Evolutionary conservation across 1,140 invertebrate species (phyloP).

Genomic region (Hydropsyche tenuis): DNA sequence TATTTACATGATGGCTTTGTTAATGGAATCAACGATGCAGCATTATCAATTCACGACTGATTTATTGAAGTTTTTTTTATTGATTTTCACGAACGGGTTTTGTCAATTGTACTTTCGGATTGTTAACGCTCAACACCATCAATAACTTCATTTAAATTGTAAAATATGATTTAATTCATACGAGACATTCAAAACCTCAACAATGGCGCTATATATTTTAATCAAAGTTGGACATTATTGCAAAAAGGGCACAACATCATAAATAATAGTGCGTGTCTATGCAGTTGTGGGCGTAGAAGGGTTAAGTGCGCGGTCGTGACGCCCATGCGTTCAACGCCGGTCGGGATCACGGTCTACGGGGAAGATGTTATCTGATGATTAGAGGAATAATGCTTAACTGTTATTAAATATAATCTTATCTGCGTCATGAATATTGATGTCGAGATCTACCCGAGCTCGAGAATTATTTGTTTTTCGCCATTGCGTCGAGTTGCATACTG

Average conservation of each 20-base stretch:
- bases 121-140: too few species aligned
- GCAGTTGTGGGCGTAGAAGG: slow-evolving; percentile 6
- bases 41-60: too few species aligned
- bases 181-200: too few species aligned
- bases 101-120: too few species aligned
- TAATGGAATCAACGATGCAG: too few species aligned
- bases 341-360: slow-evolving; percentile 18
- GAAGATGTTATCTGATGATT: slow-evolving; percentile 42
- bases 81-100: too few species aligned
- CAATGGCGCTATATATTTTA: too few species aligned
- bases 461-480: not conserved
- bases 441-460: not conserved
- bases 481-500: too few species aligned
- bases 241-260: not conserved
- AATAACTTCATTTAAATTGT: too few species aligned
- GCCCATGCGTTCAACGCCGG: slow-evolving; percentile 33
- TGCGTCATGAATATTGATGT: slow-evolving; percentile 47
- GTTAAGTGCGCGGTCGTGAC: slow-evolving; percentile 40
- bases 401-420: slow-evolving; percentile 49
- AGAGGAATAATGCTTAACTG: slow-evolving; percentile 47
- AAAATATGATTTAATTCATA: too few species aligned
- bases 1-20: not conserved
- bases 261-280: slow-evolving; percentile 5
- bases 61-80: too few species aligned
- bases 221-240: not conserved